Conservation (phyloP, 2,797 vertebrate species). For the Numenius phaeopus region DNA sequence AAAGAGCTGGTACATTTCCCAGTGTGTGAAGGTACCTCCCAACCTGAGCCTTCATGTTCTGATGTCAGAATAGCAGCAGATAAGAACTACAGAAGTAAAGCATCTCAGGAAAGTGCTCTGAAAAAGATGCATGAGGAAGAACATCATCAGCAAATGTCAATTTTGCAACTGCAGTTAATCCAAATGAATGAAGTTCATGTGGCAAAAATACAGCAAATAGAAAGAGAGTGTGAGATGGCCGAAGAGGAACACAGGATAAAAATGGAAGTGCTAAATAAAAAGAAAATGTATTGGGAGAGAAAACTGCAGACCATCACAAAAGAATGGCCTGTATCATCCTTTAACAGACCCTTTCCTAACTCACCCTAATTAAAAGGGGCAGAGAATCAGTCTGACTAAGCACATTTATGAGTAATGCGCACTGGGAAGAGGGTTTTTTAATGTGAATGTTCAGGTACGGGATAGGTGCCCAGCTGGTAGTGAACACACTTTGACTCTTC, state of each 20-base stretch:
- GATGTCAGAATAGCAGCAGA: constrained; percentile 82
- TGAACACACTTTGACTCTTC: not conserved
- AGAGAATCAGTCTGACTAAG: not conserved
- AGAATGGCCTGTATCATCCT: constrained; percentile 86
- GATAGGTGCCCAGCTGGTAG: constrained; percentile 2
- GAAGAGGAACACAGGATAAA: constrained; percentile 87
- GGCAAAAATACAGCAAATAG: constrained; percentile 87
- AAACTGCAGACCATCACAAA: constrained; percentile 86
- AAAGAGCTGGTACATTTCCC: constrained; percentile 84
- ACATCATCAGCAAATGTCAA: constrained; percentile 86
- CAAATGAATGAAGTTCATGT: constrained; percentile 87
- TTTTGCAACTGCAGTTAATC: constrained; percentile 84
- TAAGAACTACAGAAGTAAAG: constrained; percentile 85
- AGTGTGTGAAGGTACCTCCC: constrained; percentile 83
- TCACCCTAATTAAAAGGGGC: constrained; percentile 72
- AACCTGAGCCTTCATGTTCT: constrained; percentile 82
- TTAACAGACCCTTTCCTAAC: constrained; percentile 86
- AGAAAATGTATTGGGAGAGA: constrained; percentile 88
- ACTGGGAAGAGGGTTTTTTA: constrained; percentile 56
- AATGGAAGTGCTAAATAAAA: constrained; percentile 88
- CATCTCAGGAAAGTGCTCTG: constrained; percentile 83
- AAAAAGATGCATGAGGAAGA: constrained; percentile 87
- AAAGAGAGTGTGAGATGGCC: constrained; percentile 86
- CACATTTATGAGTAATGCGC: constrained; percentile 17
- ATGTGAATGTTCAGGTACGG: constrained; percentile 32